These are phyloP conservation scores for Phalera bucephala DNA, from an alignment of 2,888 invertebrate species.

Conservation along the genomic window DNA sequence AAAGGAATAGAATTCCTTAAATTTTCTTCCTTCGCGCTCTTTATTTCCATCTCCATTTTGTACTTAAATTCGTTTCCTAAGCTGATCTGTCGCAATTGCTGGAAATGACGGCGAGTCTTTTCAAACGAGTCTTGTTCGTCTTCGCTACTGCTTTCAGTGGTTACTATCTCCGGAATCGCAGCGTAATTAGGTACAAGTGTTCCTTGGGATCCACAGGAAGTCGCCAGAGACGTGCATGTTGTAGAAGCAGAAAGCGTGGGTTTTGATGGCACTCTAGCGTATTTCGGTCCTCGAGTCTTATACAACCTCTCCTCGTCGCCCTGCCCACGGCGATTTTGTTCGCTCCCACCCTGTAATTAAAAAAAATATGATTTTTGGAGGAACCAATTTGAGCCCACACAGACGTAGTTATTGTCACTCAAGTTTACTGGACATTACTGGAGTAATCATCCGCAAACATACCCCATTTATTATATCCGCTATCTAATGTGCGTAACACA, in stretches of 20 bases:
- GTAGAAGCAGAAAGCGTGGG: constrained; percentile 83
- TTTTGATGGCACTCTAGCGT: constrained; percentile 74
- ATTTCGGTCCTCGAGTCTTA: constrained; percentile 67
- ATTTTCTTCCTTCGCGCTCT: constrained; percentile 83
- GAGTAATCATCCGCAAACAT: constrained; percentile 64
- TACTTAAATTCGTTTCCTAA: constrained; percentile 85
- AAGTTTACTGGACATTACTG: constrained; percentile 59
- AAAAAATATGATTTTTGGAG: constrained; percentile 22
- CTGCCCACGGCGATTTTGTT: constrained; percentile 67
- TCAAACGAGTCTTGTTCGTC: constrained; percentile 82
- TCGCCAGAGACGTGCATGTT: constrained; percentile 84
- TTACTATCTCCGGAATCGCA: constrained; percentile 65
- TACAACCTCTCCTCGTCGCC: constrained; percentile 74
- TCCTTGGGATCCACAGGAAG: constrained; percentile 75
- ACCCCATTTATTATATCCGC: constrained; percentile 75
- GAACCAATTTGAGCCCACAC: constrained; percentile 4
- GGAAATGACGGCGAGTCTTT: constrained; percentile 83
- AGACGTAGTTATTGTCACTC: constrained; percentile 29
- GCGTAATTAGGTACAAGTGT: constrained; percentile 72
- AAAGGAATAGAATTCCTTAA: constrained; percentile 84
- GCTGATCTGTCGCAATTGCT: constrained; percentile 84
- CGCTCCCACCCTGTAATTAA: constrained; percentile 69
- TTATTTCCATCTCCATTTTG: constrained; percentile 86
- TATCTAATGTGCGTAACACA: constrained; percentile 75
- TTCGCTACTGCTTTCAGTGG: constrained; percentile 76